Conservation (phyloP, 2,113 vertebrate species). For the Toxostoma redivivum region DNA sequence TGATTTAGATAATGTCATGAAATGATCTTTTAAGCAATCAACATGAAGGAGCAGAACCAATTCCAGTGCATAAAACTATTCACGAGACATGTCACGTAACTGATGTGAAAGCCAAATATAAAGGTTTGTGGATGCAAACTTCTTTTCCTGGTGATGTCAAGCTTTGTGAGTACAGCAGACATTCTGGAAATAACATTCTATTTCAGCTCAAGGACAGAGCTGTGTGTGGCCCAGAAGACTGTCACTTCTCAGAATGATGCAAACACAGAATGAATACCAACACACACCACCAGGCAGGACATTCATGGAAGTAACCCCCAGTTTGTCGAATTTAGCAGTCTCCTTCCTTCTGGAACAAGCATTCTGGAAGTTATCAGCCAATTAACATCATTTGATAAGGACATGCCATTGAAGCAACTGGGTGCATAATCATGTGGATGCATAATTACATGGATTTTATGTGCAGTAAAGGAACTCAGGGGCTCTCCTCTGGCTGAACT, state of each 20-base stretch:
- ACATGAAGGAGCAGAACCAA: neutral
- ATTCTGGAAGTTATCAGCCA: neutral
- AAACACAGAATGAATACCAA: neutral
- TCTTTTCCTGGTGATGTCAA: neutral
- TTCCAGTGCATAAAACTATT: neutral
- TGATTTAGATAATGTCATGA: neutral
- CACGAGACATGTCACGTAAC: rapidly evolving
- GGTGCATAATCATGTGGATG: neutral
- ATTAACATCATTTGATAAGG: neutral
- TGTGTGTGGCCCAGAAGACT: neutral
- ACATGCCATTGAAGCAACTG: neutral
- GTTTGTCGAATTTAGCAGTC: neutral
- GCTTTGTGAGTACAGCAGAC: neutral
- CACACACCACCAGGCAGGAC: neutral
- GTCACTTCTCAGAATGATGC: neutral
- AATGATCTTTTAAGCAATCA: neutral
- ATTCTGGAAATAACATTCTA: neutral
- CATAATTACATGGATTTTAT: too few species aligned
- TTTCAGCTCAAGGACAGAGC: neutral
- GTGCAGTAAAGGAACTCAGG: rapidly evolving
- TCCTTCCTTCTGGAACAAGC: neutral
- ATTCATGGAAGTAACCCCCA: neutral
- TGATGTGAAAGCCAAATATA: neutral
- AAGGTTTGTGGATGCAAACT: neutral
- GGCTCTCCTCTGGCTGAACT: neutral